Percentiles rank a stretch among this genome's conserved stretches.
Evolutionary conservation across 1,140 invertebrate species (phyloP).

Genomic region (Bombus confusus): DNA sequence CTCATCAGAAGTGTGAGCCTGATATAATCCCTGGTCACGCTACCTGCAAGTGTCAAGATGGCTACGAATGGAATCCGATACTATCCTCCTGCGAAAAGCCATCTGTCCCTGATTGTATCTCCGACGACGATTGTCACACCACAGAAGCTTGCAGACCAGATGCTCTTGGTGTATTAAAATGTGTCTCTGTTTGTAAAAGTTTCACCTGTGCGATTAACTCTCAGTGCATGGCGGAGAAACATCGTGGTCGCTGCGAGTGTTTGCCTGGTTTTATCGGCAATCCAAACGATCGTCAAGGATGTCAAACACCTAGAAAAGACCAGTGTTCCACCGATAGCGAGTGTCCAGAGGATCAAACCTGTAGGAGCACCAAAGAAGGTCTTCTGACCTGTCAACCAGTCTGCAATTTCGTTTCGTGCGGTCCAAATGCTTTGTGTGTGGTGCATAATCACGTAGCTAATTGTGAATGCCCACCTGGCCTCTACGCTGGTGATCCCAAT

Average conservation of each 20-base stretch:
- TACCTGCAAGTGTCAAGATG: slow-evolving; percentile 89
- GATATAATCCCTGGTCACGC: slow-evolving; percentile 85
- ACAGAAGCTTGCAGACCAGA: slow-evolving; percentile 89
- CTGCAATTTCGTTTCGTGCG: slow-evolving; percentile 90
- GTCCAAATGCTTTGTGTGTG: slow-evolving; percentile 92
- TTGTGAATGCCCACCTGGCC: slow-evolving; percentile 93
- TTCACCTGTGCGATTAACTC: slow-evolving; percentile 93
- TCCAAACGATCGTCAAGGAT: slow-evolving; percentile 94
- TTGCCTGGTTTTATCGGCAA: slow-evolving; percentile 91
- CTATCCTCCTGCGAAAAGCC: slow-evolving; percentile 92
- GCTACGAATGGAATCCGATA: slow-evolving; percentile 92
- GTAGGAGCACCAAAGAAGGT: slow-evolving; percentile 82
- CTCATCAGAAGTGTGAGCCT: slow-evolving; percentile 90
- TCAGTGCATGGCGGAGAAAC: slow-evolving; percentile 88
- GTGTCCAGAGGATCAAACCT: slow-evolving; percentile 91
- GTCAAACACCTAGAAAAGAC: slow-evolving; percentile 87
- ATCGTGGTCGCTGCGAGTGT: slow-evolving; percentile 91
- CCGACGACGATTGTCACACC: slow-evolving; percentile 87
- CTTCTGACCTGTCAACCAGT: slow-evolving; percentile 86
- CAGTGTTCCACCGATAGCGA: slow-evolving; percentile 91
- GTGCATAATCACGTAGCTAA: slow-evolving; percentile 94
- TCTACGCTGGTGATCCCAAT: slow-evolving; percentile 92
- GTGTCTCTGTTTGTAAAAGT: slow-evolving; percentile 88
- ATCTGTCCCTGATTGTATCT: slow-evolving; percentile 90
- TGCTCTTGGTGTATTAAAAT: slow-evolving; percentile 92